Base-by-base conservation (phyloP, 2,888 invertebrate species). In the Muscina levida region DNA sequence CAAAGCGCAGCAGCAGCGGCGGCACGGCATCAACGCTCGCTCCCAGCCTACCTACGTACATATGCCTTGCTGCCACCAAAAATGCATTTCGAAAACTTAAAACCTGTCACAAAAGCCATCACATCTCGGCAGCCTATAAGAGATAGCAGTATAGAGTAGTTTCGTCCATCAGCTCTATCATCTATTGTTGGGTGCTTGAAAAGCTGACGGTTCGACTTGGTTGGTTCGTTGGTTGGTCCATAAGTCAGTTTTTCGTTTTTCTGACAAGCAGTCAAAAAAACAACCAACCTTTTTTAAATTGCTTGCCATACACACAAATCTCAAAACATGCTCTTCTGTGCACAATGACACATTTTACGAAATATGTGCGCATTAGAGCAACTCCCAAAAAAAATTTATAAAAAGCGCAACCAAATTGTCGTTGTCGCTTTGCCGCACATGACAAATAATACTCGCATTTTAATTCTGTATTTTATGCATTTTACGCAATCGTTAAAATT, bases 401-500 rank as follows among this genome's bases (percentile, higher is more conserved):
- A 48, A 17, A 17, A 11, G 51, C 53, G 13, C 59, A 17, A 59
- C 37, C 31, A 59, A 57, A 57, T 31, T 57, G n/a, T 26, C 15
- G n/a, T n/a, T 11, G 4, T 26, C 11, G 39, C 19, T 17, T 62
- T 68, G 72, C 65, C 72, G 56, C 44, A 70, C 71, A 72, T 77
- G 77, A 81, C 80, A 77, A 81, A 81, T 74, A 71, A 10, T 59
- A 31, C 31, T 10, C 24, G 22, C 59, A 59, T 77, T 77, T 73
- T 71, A 77, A 73, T 80, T 73, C 73, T 24, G 57, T 70, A 72
- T 77, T 59, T 66, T 77, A 73, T 73, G 73, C 59, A 77, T 26
- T 80, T 81, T 77, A 81, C 74, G 77, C 77, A 81, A 81, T 59
- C 59, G 17, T 17, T 39, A 59, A 59, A 59, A 39, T n/a, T n/a